phyloP scores from a whole-genome alignment of 1,140 invertebrate genomes.

The Spodoptera frugiperda region DNA sequence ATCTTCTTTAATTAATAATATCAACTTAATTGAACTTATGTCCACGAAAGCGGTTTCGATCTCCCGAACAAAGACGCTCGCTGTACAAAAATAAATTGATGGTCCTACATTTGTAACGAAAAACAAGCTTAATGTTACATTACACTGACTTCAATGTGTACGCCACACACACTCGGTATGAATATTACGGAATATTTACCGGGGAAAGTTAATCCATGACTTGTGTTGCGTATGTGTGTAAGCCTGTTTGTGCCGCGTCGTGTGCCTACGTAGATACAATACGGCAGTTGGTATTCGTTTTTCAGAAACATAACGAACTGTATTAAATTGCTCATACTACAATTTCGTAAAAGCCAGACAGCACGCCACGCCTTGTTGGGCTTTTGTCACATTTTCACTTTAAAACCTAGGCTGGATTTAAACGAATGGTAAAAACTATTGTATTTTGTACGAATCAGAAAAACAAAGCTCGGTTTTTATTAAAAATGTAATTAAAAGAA shows the following conservation, averaged over 20 bases:
- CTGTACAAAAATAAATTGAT: no score
- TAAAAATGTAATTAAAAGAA: neutral
- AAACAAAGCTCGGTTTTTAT: neutral
- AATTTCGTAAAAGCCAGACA: slow-evolving; percentile 5
- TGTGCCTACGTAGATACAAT: neutral
- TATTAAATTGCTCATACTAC: slow-evolving; percentile 9
- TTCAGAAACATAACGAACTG: slow-evolving; percentile 14
- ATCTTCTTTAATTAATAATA: no score
- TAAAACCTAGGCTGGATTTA: slow-evolving; percentile 7
- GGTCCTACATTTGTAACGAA: no score
- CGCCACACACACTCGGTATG: neutral
- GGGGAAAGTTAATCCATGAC: neutral
- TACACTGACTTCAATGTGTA: no score
- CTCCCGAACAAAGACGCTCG: no score
- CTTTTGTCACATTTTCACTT: neutral
- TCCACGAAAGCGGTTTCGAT: no score
- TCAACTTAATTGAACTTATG: no score
- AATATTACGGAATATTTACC: neutral
- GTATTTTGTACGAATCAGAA: neutral
- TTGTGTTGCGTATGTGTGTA: neutral
- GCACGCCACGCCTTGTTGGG: neutral
- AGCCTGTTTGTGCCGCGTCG: neutral
- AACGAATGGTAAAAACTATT: slow-evolving; percentile 3
- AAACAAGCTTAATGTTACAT: no score
- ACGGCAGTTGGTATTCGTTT: neutral